A percentile compares a stretch with the other conserved stretches of the same genome.
Evolutionary conservation across 2,113 vertebrate genomes (phyloP).

Genomic region (Pteropus alecto): DNA sequence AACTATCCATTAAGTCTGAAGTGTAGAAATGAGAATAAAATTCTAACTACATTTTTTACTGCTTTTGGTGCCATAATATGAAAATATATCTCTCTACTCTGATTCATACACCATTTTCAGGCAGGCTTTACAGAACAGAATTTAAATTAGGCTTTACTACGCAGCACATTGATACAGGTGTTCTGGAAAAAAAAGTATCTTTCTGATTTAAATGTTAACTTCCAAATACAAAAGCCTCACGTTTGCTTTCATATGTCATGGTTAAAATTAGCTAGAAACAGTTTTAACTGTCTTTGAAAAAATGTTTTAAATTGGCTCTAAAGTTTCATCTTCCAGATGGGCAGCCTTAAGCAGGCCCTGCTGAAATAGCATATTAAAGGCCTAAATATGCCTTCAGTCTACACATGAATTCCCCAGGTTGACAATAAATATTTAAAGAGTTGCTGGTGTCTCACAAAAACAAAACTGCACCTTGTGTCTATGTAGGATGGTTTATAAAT

Average conservation of each 20-base stretch:
- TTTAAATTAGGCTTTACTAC: conserved; percentile 2
- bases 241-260: conserved; percentile 40
- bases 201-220: conserved; percentile 51
- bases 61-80: not conserved
- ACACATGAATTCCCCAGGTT: conserved; percentile 51
- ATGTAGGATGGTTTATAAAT: conserved; percentile 45
- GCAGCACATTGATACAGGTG: conserved; percentile 40
- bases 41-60: not conserved
- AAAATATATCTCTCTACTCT: not conserved
- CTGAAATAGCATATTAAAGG: conserved; percentile 44
- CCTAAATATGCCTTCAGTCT: conserved; percentile 33
- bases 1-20: not conserved
- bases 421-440: conserved; percentile 73
- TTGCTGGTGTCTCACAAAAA: conserved; percentile 44
- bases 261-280: conserved; percentile 37
- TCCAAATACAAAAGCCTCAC: conserved; percentile 16
- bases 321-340: conserved; percentile 62
- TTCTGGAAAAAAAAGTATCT: not conserved
- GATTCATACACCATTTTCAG: conserved; percentile 20
- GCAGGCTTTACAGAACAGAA: not conserved
- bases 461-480: conserved; percentile 56
- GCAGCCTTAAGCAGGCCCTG: conserved; percentile 30
- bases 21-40: not conserved
- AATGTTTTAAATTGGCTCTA: conserved; percentile 39
- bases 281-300: conserved; percentile 44